Base-by-base conservation (phyloP, 2,888 invertebrate genomes). In the Epistrophella euchroma region DNA sequence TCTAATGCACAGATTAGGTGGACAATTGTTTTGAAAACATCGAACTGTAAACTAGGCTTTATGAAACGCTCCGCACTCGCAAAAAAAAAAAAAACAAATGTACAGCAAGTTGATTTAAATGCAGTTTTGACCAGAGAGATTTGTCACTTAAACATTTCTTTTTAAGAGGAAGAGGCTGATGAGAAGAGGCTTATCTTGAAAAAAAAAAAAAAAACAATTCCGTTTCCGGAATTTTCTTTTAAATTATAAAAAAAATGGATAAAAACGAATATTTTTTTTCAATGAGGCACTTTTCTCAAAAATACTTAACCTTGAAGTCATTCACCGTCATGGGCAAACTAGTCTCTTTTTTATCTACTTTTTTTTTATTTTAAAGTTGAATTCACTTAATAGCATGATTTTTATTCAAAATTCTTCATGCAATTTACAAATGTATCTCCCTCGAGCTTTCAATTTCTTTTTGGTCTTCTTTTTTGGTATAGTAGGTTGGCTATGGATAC, bases 331-430 rank as follows among this genome's bases (percentile, higher is more conserved):
- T 13, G 2, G 35, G 1, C 4, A 19, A 32, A 47, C 47, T 66
- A 25, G 4, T 64, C 15, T 28, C 17, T 35, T 43, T 47, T n/a
- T n/a, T n/a, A n/a, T n/a, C n/a, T 4, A 5, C 5, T 19, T 50
- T 25, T 50, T n/a, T 66, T 22, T 56, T n/a, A n/a, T 45, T 37
- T 37, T 15, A 37, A 37, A 35, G 52, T 45, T 74, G 15, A 35
- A 40, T 43, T 28, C 72, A 37, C 28, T 47, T 19, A 37, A 68
- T 22, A 13, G 19, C 7, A 47, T 47, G 25, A 68, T 37, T 52
- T 50, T 17, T 28, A 74, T 68, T 80, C 60, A 22, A 68, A 52
- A 74, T 40, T 28, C 25, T 47, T 74, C 74, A 80, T 68, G 74
- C 66, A 52, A 72, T 73, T 66, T 66, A 19, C 19, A 60, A 80